Evolutionary conservation across 2,113 vertebrate genomes (phyloP).

Genomic region (Boleophthalmus pectinirostris): DNA sequence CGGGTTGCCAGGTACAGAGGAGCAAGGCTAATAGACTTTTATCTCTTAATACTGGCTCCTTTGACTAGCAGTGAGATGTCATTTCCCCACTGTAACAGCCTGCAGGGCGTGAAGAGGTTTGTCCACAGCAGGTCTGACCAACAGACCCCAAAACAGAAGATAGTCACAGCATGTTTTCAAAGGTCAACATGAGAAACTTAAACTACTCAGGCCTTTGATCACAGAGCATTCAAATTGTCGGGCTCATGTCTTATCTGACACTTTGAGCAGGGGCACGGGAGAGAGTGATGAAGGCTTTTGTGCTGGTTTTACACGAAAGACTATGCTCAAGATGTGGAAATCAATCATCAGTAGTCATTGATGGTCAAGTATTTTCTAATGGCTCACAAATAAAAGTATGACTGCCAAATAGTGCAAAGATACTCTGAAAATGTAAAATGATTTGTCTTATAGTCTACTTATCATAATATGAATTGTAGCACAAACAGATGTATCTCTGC

Average conservation of each 20-base stretch:
- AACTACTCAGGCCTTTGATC: constrained; percentile 15
- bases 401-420: not conserved
- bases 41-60: constrained; percentile 33
- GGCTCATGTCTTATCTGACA: not conserved
- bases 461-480: no score
- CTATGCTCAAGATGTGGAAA: no score
- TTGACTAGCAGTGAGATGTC: constrained; percentile 28
- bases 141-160: constrained; percentile 23
- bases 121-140: constrained; percentile 35
- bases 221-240: constrained; percentile 9
- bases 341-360: no score
- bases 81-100: constrained; percentile 47
- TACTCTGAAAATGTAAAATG: no score
- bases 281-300: not conserved
- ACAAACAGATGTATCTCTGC: no score
- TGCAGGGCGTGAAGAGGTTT: constrained; percentile 46
- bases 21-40: constrained; percentile 38
- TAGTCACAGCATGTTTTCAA: constrained; percentile 21
- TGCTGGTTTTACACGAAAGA: not conserved
- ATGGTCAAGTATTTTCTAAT: not conserved
- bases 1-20: constrained; percentile 24
- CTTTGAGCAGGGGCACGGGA: not conserved
- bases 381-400: not conserved
- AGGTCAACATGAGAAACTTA: constrained; percentile 14
- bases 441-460: no score